Conservation (phyloP, 1,140 invertebrate species). For the Trinorchestia longiramus region DNA sequence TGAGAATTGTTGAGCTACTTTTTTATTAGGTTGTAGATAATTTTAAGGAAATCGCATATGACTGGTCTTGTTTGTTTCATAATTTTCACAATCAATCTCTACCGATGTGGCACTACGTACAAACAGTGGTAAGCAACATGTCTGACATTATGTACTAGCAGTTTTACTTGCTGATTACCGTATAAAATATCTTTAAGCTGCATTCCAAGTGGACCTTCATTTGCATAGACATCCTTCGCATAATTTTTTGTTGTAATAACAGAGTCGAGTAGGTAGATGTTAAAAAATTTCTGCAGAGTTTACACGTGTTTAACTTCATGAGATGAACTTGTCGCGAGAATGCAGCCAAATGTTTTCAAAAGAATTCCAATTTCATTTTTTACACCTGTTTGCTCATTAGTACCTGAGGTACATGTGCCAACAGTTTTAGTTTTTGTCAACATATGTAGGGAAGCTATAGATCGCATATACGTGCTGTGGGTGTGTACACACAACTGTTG, state of each 20-base stretch:
- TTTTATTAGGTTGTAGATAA: too few relatives aligned
- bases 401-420: not conserved
- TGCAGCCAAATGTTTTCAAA: not conserved
- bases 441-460: not conserved
- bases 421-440: not conserved
- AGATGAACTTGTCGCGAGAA: not conserved
- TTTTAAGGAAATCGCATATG: too few relatives aligned
- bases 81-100: not conserved
- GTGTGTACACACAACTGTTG: not conserved
- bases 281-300: not conserved
- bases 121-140: not conserved
- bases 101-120: not conserved
- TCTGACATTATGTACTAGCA: not conserved
- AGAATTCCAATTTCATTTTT: not conserved
- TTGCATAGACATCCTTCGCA: not conserved
- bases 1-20: not conserved
- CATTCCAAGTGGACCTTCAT: not conserved
- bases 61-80: too few relatives aligned
- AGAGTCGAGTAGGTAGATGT: not conserved
- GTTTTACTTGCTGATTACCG: not conserved
- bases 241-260: not conserved
- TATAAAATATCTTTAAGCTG: not conserved
- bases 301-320: not conserved
- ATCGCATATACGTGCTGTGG: not conserved
- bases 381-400: not conserved